These are phyloP conservation scores for Cordilura impudica DNA, from an alignment of 2,888 invertebrate genomes.

Conservation along the genomic window DNA sequence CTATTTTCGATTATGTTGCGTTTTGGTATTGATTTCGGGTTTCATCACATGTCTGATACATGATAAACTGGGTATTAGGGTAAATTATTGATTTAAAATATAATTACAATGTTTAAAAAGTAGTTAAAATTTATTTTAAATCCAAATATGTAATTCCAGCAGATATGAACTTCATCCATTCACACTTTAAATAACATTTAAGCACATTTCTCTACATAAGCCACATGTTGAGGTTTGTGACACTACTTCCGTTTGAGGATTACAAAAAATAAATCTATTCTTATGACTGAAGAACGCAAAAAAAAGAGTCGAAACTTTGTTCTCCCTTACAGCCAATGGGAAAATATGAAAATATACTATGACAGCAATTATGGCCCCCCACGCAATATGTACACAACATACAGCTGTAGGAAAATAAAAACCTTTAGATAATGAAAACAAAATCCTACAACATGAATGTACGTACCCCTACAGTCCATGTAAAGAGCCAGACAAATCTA, in stretches of 20 bases:
- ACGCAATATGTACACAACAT: constrained; percentile 31
- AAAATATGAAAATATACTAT: constrained; percentile 18
- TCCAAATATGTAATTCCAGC: too few species aligned
- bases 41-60: too few species aligned
- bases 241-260: constrained; percentile 1
- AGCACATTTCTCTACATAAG: background rate
- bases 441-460: constrained; percentile 20
- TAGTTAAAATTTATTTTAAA: too few species aligned
- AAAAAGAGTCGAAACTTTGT: background rate
- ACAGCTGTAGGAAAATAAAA: constrained; percentile 26
- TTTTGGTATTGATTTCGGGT: too few species aligned
- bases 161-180: background rate
- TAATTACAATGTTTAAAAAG: too few species aligned
- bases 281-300: background rate
- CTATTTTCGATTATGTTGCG: too few species aligned
- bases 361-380: constrained; percentile 48
- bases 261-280: constrained; percentile 8
- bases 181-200: background rate
- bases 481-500: constrained; percentile 27
- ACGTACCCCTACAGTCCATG: constrained; percentile 10
- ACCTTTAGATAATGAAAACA: constrained; percentile 32
- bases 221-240: background rate
- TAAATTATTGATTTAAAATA: too few species aligned
- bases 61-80: too few species aligned
- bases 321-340: constrained; percentile 16